Evolutionary conservation across 2,113 vertebrate species (phyloP).

Genomic region (Salvelinus namaycush): DNA sequence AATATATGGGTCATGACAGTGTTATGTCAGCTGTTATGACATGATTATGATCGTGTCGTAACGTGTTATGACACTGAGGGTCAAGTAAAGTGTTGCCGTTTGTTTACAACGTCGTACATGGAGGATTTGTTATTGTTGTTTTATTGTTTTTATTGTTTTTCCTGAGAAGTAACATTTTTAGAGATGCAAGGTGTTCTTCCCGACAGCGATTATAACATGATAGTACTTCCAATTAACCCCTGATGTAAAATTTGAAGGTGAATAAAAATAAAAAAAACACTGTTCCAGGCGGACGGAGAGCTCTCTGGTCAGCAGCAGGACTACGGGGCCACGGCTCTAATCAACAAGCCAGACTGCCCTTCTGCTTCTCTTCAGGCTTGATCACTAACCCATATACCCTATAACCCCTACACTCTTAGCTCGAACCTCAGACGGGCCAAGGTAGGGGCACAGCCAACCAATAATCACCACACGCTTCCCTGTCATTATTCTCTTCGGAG

Average conservation of each 20-base stretch:
- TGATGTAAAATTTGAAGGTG: not conserved
- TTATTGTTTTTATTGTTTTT: too few species aligned
- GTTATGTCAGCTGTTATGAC: too few species aligned
- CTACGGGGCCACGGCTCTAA: conserved; percentile 62
- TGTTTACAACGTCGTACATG: too few species aligned
- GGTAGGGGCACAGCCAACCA: conserved; percentile 60
- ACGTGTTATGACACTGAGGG: too few species aligned
- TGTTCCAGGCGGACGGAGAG: conserved; percentile 66
- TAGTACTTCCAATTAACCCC: not conserved
- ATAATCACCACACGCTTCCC: conserved; percentile 39
- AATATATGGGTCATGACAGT: too few species aligned
- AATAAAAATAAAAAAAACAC: conserved; percentile 10
- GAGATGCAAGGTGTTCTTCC: too few species aligned
- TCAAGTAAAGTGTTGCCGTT: too few species aligned
- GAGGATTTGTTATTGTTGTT: too few species aligned
- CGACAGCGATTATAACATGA: too few species aligned
- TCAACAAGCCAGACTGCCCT: conserved; percentile 46
- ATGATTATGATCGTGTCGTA: too few species aligned
- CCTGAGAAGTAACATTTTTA: too few species aligned
- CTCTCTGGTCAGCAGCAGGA: conserved; percentile 43
- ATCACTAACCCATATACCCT: conserved; percentile 48
- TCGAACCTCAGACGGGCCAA: conserved; percentile 40
- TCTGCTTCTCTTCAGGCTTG: conserved; percentile 45
- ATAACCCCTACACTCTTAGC: conserved; percentile 43
- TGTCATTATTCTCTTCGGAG: conserved; percentile 14